Evolutionary conservation across 2,797 vertebrate species (phyloP).

Genomic region (Numenius phaeopus): DNA sequence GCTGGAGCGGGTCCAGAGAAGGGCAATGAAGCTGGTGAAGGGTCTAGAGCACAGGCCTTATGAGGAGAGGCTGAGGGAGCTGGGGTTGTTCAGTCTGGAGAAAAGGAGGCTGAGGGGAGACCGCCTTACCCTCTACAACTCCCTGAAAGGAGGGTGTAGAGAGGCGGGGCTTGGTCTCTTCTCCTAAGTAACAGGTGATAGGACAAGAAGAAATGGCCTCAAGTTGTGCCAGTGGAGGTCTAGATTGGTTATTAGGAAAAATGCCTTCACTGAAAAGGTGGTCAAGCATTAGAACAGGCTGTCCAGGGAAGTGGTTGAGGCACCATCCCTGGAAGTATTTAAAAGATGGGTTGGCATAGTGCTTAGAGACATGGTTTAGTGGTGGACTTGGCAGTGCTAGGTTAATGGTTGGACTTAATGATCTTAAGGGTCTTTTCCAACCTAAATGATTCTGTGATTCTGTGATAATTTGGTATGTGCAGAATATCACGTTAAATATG

Average conservation of each 20-base stretch:
- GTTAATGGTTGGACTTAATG: background rate
- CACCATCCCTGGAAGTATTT: background rate
- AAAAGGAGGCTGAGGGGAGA: background rate
- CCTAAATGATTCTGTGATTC: background rate
- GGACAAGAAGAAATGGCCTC: background rate
- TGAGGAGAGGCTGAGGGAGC: background rate
- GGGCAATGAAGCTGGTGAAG: background rate
- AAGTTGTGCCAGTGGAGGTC: background rate
- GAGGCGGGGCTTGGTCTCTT: background rate
- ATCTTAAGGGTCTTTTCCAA: background rate
- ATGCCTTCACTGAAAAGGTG: background rate
- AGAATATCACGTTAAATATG: background rate
- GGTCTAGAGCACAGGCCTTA: background rate
- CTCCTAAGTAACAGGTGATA: background rate
- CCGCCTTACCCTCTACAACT: fast-evolving
- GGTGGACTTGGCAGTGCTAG: background rate
- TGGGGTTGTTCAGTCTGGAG: background rate
- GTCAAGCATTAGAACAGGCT: background rate
- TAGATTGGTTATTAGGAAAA: background rate
- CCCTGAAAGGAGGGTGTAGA: background rate
- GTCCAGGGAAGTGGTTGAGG: background rate
- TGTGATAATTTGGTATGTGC: background rate
- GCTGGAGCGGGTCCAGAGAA: fast-evolving
- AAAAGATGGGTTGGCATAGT: fast-evolving
- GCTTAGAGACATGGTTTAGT: background rate